Conservation (phyloP, 2,888 invertebrate species). For the Agapetus fuscipes region DNA sequence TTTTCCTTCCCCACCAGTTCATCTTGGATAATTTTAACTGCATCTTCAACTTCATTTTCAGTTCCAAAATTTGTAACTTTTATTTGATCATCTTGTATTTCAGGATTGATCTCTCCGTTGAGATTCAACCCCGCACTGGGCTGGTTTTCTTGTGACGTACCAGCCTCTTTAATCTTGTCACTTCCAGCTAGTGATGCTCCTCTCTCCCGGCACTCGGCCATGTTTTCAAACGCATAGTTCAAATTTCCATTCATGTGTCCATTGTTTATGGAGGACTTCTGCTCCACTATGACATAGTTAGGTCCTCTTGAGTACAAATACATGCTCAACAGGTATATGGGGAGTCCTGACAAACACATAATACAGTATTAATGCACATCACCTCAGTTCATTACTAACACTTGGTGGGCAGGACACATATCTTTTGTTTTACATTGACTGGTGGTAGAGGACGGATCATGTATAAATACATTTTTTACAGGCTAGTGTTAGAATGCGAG, state of each 20-base stretch:
- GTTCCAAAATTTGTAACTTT: neutral
- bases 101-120: neutral
- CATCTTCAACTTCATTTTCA: too few species aligned
- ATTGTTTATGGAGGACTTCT: constrained; percentile 17
- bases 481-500: too few species aligned
- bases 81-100: neutral
- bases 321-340: constrained; percentile 34
- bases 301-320: constrained; percentile 29
- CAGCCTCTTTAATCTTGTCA: constrained; percentile 32
- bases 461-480: too few species aligned
- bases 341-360: constrained; percentile 33
- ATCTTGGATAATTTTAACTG: neutral
- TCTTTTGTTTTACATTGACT: too few species aligned
- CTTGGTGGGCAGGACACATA: too few species aligned
- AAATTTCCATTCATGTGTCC: constrained; percentile 26
- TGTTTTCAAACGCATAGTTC: constrained; percentile 24
- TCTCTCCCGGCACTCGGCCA: constrained; percentile 31
- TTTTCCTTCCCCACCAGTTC: neutral
- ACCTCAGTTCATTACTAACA: neutral
- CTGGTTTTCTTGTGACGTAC: constrained; percentile 22
- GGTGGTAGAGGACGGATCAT: too few species aligned
- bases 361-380: constrained; percentile 1
- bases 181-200: constrained; percentile 21
- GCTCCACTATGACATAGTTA: constrained; percentile 16
- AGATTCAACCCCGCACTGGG: too few species aligned